phyloP scores from a whole-genome alignment of 2,888 invertebrate species.

The Halocaridina rubra region DNA sequence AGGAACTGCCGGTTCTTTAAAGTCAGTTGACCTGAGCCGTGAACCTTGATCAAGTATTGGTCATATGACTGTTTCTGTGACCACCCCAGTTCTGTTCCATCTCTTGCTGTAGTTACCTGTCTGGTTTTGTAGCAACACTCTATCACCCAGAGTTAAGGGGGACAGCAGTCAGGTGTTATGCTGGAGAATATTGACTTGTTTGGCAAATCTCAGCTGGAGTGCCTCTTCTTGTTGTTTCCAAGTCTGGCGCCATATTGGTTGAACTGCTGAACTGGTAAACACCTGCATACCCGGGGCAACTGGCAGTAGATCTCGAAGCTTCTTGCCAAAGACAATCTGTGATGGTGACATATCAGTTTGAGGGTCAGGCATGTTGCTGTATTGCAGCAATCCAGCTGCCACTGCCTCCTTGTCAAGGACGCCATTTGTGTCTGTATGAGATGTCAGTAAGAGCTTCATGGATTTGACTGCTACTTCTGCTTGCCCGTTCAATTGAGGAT shows the following conservation, averaged over 20 bases:
- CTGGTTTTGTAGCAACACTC: not conserved
- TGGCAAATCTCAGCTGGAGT: not conserved
- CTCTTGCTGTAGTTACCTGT: not conserved
- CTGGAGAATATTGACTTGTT: constrained; percentile 18
- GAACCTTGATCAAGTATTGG: too few relatives aligned
- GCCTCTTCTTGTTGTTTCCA: not conserved
- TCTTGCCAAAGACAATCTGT: constrained; percentile 13
- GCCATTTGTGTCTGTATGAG: too few relatives aligned
- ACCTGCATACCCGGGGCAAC: not conserved
- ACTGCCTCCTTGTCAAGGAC: constrained; percentile 15
- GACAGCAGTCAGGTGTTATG: not conserved
- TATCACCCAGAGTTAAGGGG: not conserved
- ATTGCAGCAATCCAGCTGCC: not conserved
- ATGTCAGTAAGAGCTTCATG: too few relatives aligned
- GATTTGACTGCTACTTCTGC: too few relatives aligned
- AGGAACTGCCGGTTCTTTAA: too few relatives aligned
- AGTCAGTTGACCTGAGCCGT: too few relatives aligned
- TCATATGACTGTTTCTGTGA: too few relatives aligned
- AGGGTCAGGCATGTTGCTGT: constrained; percentile 13
- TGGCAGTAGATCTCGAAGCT: constrained; percentile 17
- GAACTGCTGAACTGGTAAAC: constrained; percentile 9
- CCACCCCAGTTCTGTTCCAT: not conserved
- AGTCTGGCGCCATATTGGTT: constrained; percentile 6
- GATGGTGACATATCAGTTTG: constrained; percentile 1
- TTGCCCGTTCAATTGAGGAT: too few relatives aligned